Evolutionary conservation across 1,140 invertebrate genomes (phyloP), one percentile per base, ranked within the genome.

Genomic region (Popillia japonica): DNA sequence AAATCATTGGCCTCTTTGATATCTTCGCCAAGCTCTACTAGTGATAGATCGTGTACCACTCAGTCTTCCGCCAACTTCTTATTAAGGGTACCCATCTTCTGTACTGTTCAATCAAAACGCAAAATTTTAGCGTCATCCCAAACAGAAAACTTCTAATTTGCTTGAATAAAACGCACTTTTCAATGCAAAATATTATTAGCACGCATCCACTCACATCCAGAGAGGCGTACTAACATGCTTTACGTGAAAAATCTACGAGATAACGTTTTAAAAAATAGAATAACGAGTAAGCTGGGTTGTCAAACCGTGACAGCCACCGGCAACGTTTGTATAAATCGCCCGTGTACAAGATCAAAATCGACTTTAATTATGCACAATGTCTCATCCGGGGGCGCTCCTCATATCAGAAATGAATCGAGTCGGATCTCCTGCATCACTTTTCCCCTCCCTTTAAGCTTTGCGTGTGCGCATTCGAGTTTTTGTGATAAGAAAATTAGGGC

Each of bases 291-390:
- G 48, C 48, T 17, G 14, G 48, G 48, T 55, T 55, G 48, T 55
- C 48, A 55, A 55, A 17, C 17, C 48, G 48, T 55, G 48, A 55
- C 48, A 17, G 3, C 48, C 48, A n/a, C 17, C 48, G 48, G 48
- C 48, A 55, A 55, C 48, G 14, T 14, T 55, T 55, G n/a, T 55
- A 55, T 55, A 55, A 55, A 55, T 55, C 48, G 48, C 48, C 14
- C 48, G 48, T n/a, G 48, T n/a, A 17, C 48, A 44, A 44, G 48
- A 55, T 55, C 48, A 17, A 55, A 55, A 55, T 55, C 48, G 14
- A 55, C 48, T 55, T 55, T 55, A 55, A 55, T 55, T 55, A 55
- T 55, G 48, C 48, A 55, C 48, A 55, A 14, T 17, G 48, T 55
- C 14, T 17, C 14, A 55, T 55, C 48, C 48, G 48, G 48, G 14